These are phyloP conservation scores for Drosophila miranda DNA, from an alignment of 1,140 invertebrate species.

Conservation along the genomic window DNA sequence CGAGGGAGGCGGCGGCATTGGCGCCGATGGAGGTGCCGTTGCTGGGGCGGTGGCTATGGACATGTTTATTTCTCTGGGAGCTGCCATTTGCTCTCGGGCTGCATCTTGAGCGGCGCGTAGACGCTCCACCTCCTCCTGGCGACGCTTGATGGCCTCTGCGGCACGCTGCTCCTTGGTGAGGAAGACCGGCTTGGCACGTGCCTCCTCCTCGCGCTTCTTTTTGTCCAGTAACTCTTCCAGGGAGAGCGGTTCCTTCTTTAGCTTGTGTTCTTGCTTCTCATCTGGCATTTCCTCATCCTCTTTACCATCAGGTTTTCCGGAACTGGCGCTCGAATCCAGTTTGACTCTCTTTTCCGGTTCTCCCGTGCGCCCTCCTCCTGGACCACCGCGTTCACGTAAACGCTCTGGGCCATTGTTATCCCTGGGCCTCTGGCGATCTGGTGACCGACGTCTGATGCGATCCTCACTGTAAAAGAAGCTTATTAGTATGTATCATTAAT, in stretches of 20 bases:
- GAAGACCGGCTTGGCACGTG: slow-evolving; percentile 97
- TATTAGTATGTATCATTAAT: neutral
- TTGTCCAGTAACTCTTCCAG: slow-evolving; percentile 97
- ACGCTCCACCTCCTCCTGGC: slow-evolving; percentile 93
- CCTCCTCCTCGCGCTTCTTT: slow-evolving; percentile 97
- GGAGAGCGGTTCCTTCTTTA: slow-evolving; percentile 94
- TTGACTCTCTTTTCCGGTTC: slow-evolving; percentile 55
- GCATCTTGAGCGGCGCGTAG: slow-evolving; percentile 82
- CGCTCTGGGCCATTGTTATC: slow-evolving; percentile 42
- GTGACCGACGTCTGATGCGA: slow-evolving; percentile 73
- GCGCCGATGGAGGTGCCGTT: slow-evolving; percentile 43
- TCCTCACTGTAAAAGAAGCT: slow-evolving; percentile 40
- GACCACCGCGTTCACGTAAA: slow-evolving; percentile 6
- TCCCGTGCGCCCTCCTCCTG: neutral
- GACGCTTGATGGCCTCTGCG: slow-evolving; percentile 92
- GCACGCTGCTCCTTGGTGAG: slow-evolving; percentile 97
- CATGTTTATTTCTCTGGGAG: slow-evolving; percentile 19
- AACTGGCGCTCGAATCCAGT: slow-evolving; percentile 18
- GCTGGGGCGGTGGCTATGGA: slow-evolving; percentile 57
- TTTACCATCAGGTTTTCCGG: slow-evolving; percentile 10
- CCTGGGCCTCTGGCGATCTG: slow-evolving; percentile 52
- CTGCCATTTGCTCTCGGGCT: slow-evolving; percentile 59
- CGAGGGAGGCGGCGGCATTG: slow-evolving; percentile 43
- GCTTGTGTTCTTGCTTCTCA: slow-evolving; percentile 22
- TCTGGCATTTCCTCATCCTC: slow-evolving; percentile 74